Evolutionary conservation across 2,888 invertebrate species (phyloP).

Genomic region (Plusia festucae): DNA sequence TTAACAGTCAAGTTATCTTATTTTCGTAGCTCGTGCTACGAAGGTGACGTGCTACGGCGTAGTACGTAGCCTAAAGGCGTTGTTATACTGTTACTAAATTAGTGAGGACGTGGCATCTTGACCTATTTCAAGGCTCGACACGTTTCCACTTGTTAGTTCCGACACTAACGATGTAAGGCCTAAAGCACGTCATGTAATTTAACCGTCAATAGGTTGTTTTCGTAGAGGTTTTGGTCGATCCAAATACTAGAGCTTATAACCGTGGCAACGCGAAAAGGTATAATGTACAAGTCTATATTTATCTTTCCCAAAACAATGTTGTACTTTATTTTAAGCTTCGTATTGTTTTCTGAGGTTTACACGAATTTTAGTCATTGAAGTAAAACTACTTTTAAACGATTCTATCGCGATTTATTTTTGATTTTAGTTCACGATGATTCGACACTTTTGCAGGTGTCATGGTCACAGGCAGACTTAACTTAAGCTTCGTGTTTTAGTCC

Average conservation of each 20-base stretch:
- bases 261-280: not conserved
- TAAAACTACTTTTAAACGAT: too few relatives aligned
- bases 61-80: conserved; percentile 73
- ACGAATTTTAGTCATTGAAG: too few relatives aligned
- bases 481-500: too few relatives aligned
- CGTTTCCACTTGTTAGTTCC: conserved; percentile 73
- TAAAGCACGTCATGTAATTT: conserved; percentile 26
- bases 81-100: conserved; percentile 76
- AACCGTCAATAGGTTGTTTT: not conserved
- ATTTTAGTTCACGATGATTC: too few relatives aligned
- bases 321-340: not conserved
- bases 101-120: conserved; percentile 77
- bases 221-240: not conserved
- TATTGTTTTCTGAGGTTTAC: too few relatives aligned
- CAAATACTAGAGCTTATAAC: conserved; percentile 1
- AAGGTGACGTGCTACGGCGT: conserved; percentile 56
- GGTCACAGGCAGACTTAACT: too few relatives aligned
- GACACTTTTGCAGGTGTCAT: too few relatives aligned
- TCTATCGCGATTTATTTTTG: too few relatives aligned
- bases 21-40: conserved; percentile 67
- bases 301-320: not conserved
- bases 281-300: not conserved
- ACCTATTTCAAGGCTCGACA: conserved; percentile 76
- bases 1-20: conserved; percentile 52
- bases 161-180: conserved; percentile 72